phyloP scores from a whole-genome alignment of 2,888 invertebrate genomes.

The Platycheirus albimanus region DNA sequence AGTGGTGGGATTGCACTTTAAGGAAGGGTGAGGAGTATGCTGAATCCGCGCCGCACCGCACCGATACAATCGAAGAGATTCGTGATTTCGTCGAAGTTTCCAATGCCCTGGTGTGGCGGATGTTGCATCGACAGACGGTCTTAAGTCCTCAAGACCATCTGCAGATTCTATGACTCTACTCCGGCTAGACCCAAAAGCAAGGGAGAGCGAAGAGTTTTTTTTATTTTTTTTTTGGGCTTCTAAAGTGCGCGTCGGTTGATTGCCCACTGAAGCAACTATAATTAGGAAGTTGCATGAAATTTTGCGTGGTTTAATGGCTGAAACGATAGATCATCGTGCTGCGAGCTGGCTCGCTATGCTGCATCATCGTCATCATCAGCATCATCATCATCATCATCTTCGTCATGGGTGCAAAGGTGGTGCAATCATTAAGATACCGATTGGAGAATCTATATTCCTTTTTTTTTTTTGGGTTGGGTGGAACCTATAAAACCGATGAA shows the following conservation, averaged over 20 bases:
- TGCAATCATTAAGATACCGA: conserved; percentile 74
- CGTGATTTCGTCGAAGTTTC: conserved; percentile 66
- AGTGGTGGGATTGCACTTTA: conserved; percentile 44
- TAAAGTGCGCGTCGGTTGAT: conserved; percentile 64
- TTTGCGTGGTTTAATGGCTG: conserved; percentile 72
- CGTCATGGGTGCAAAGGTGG: conserved; percentile 71
- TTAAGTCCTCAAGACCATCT: conserved; percentile 50
- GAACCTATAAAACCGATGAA: conserved; percentile 60
- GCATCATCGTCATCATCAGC: conserved; percentile 47
- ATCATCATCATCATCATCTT: too few relatives aligned
- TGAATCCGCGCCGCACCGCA: neutral
- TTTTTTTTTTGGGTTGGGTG: conserved; percentile 54
- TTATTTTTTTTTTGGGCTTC: conserved; percentile 29
- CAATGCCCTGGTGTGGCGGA: conserved; percentile 38
- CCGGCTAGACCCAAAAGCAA: conserved; percentile 25
- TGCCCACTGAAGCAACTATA: conserved; percentile 70
- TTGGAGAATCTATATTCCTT: conserved; percentile 55
- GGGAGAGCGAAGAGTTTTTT: neutral
- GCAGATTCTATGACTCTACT: conserved; percentile 44
- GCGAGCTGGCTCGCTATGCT: conserved; percentile 24
- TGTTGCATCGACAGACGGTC: conserved; percentile 66
- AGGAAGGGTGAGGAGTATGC: neutral
- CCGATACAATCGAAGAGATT: conserved; percentile 63
- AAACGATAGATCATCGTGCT: conserved; percentile 69
- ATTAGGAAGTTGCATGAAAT: conserved; percentile 74